Evolutionary conservation across 1,140 invertebrate species (phyloP).

Genomic region (Aphis gossypii): DNA sequence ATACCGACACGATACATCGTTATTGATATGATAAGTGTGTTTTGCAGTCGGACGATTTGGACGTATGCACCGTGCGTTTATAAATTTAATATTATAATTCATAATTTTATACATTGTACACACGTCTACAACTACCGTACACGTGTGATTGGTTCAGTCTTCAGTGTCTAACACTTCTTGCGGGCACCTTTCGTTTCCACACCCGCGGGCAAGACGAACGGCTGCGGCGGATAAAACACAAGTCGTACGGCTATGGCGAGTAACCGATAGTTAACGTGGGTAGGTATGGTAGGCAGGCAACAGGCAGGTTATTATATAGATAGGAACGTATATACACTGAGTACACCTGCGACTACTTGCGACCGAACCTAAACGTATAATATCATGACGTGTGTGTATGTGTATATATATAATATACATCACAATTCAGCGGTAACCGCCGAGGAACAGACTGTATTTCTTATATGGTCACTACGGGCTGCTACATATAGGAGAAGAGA

Average conservation of each 20-base stretch:
- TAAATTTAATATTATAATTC: background rate
- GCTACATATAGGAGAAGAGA: slow-evolving; percentile 7
- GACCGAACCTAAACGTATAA: background rate
- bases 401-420: background rate
- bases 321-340: background rate
- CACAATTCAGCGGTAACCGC: background rate
- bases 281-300: background rate
- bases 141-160: background rate
- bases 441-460: background rate
- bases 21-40: background rate
- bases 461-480: background rate
- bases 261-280: background rate
- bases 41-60: background rate
- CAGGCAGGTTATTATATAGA: background rate
- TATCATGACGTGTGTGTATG: background rate
- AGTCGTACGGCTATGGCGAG: background rate
- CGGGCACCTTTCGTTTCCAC: slow-evolving; percentile 22
- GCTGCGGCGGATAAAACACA: background rate
- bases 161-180: background rate
- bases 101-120: background rate
- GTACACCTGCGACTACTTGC: background rate
- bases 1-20: background rate
- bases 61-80: background rate
- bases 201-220: background rate
- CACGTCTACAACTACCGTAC: background rate